Percentiles rank a stretch among this genome's conserved stretches.
These are phyloP conservation scores for Cephalopholis sonnerati DNA, from an alignment of 2,113 vertebrate species.

Conservation along the genomic window DNA sequence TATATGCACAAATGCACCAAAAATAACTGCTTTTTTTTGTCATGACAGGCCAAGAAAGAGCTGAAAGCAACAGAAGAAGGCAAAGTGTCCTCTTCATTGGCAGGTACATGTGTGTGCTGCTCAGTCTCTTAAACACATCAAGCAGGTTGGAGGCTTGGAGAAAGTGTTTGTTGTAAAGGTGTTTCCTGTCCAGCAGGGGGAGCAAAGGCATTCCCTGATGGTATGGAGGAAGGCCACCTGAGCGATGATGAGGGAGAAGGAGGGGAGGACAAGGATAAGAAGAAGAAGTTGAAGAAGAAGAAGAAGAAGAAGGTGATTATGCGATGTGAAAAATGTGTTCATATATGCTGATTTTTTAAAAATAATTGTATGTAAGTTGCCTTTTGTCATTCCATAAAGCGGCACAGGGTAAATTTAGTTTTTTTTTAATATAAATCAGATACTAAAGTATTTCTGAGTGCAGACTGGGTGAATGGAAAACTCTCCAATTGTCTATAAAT, in stretches of 20 bases:
- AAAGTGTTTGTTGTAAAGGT: background rate
- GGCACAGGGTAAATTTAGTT: background rate
- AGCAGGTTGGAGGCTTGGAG: rapidly evolving
- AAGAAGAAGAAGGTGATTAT: slow-evolving; percentile 57
- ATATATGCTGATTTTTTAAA: too few species aligned
- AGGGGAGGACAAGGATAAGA: slow-evolving; percentile 33
- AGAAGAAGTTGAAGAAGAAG: slow-evolving; percentile 57
- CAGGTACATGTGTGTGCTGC: slow-evolving; percentile 31
- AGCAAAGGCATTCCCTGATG: background rate
- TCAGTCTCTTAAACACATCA: background rate
- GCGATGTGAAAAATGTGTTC: too few species aligned
- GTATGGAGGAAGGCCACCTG: slow-evolving; percentile 49
- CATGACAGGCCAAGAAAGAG: slow-evolving; percentile 34
- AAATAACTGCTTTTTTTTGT: background rate
- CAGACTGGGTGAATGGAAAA: background rate
- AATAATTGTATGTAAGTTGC: too few species aligned
- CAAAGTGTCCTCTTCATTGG: background rate
- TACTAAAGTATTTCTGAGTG: background rate
- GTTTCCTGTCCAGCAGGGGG: slow-evolving; percentile 28
- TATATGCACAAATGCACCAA: background rate
- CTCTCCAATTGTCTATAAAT: background rate
- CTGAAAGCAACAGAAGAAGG: slow-evolving; percentile 18
- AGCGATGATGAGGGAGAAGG: slow-evolving; percentile 75
- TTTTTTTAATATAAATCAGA: background rate
- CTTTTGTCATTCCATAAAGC: background rate